Evolutionary conservation across 2,888 invertebrate genomes (phyloP), one percentile per base, ranked within the genome.

Genomic region (Ornithoptera alexandrae): DNA sequence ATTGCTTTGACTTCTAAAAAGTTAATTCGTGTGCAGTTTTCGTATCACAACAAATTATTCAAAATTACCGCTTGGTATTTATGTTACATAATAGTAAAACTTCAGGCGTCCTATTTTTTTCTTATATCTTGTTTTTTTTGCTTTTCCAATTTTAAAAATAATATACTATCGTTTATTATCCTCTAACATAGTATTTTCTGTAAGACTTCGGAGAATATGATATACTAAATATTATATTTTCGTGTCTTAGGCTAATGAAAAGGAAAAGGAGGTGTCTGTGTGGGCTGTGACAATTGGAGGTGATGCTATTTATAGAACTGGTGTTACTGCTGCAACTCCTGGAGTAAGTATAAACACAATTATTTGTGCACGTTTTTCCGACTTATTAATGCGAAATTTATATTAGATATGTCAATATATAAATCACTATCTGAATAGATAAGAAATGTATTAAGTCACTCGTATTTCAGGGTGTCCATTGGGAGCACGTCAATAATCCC

Each of bases 231-330:
- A 50, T 50, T 17, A 50, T 50, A 18, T 17, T 50, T 50, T 50
- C 2, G 18, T 18, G 12, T 50, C 18, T 50, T 74, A 92, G 92
- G 84, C 82, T n/a, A 75, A 83, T 72, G 82, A 78, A 24, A 83
- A 85, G 42, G 85, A 85, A 69, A 83, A 85, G 42, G 85, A 85
- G 69, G 92, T 96, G 22, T 92, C 94, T 20, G 95, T 97, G 30
- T 97, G 98, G 97, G 98, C 97, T 0, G 93, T 98, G 36, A 97
- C 97, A 59, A 91, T 95, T 17, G 96, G 96, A 77, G 98, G 98
- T 7, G 97, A 98, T 86, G 97, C 97, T 15, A 94, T 98, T 72
- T 95, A 96, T 76, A 93, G 98, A 66, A 94, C 95, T 72, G 97
- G 97, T 56, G 97, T 98, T 1, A 95, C 96, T 1, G 89, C 93